Conservation (phyloP, 2,113 vertebrate species). For the Diadophis punctatus region DNA sequence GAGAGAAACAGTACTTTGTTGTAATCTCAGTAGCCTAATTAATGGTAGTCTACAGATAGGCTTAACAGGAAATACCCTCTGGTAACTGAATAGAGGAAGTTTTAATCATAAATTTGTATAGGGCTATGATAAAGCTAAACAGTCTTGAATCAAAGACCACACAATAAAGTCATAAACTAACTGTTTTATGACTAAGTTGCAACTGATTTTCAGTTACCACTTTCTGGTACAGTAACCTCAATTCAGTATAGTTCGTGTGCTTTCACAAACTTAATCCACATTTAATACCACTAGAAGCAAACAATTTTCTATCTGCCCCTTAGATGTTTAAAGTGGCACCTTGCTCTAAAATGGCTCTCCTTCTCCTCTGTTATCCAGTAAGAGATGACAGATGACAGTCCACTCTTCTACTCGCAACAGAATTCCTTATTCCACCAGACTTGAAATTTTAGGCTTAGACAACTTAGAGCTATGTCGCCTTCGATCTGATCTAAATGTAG, state of each 20-base stretch:
- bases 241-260: not conserved
- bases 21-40: not conserved
- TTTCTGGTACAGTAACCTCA: not conserved
- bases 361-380: not conserved
- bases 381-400: constrained; percentile 31
- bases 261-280: not conserved
- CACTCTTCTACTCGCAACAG: no score
- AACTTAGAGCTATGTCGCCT: no score
- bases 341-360: not conserved
- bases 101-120: not conserved
- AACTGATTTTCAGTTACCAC: not conserved
- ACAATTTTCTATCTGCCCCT: not conserved
- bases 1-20: not conserved
- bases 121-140: not conserved
- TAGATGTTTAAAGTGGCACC: not conserved
- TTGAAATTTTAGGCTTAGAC: no score
- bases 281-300: not conserved
- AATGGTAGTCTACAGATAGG: not conserved
- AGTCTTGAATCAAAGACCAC: not conserved
- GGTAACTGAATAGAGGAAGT: not conserved
- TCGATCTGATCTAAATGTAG: no score
- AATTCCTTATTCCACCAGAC: no score
- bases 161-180: not conserved
- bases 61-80: not conserved
- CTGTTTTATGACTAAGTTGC: accelerated